phyloP scores from a whole-genome alignment of 2,888 invertebrate genomes.

The Phyllotreta cruciferae region DNA sequence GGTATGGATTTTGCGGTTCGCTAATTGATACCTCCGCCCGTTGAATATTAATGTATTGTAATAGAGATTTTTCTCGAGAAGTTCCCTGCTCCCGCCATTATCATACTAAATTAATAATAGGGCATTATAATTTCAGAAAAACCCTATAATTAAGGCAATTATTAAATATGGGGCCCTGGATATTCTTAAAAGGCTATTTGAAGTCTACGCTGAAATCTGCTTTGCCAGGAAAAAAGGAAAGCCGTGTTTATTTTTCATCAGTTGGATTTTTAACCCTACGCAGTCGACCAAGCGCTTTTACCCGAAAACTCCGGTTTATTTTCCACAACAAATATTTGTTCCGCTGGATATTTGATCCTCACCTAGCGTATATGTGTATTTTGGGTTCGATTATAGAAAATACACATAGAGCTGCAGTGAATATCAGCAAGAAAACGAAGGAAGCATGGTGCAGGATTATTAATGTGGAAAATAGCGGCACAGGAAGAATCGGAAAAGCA shows the following conservation, averaged over 20 bases:
- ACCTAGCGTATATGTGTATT: slow-evolving; percentile 57
- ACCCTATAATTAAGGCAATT: slow-evolving; percentile 53
- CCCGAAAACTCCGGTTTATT: slow-evolving; percentile 15
- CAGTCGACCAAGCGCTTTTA: slow-evolving; percentile 46
- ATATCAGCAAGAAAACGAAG: slow-evolving; percentile 43
- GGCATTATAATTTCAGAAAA: slow-evolving; percentile 41
- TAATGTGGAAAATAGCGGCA: slow-evolving; percentile 15
- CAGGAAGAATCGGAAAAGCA: not conserved
- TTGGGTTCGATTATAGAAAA: slow-evolving; percentile 59
- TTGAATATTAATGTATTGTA: slow-evolving; percentile 49
- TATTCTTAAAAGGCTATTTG: slow-evolving; percentile 53
- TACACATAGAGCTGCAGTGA: slow-evolving; percentile 50
- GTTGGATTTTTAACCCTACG: slow-evolving; percentile 58
- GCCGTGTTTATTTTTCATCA: slow-evolving; percentile 61
- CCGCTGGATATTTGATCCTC: slow-evolving; percentile 55
- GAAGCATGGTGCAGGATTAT: slow-evolving; percentile 19
- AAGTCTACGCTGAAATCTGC: slow-evolving; percentile 53
- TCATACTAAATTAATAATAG: slow-evolving; percentile 48
- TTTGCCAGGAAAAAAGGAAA: slow-evolving; percentile 50
- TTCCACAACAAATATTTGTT: slow-evolving; percentile 30
- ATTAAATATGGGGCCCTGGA: slow-evolving; percentile 45
- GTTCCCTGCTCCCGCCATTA: slow-evolving; percentile 41
- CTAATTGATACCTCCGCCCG: slow-evolving; percentile 51
- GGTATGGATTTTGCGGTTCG: slow-evolving; percentile 48
- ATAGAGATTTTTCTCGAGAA: slow-evolving; percentile 35